Base-by-base conservation (phyloP, 2,888 invertebrate genomes). In the Mycalesis mineus region DNA sequence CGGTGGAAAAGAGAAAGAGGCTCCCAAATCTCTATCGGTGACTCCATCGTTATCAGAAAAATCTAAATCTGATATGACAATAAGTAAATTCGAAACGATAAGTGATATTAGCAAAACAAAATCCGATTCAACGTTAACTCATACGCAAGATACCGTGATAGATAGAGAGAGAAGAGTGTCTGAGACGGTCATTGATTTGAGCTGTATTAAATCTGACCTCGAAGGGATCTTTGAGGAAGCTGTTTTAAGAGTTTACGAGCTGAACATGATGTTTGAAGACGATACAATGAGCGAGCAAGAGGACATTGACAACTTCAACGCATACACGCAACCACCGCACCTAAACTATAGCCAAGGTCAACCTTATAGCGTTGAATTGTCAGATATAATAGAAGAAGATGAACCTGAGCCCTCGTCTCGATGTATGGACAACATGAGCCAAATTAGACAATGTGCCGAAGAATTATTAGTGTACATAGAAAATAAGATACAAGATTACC, bases 61-160 rank as follows among this genome's bases (percentile, higher is more conserved):
- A 62, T 88, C 88, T 0, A 89, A 89, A 67, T 89, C 89, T 0
- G 89, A 89, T 62, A 74, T 86, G 15, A 89, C 89, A 7, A 82
- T 89, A n/a, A 86, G 84, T 56, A 84, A 78, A 67, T 65, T 88
- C 29, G 89, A 86, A 64, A 88, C 86, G 0, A 81, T 78, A 29
- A 88, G 87, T 58, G 89, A 89, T 60, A 80, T 89, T 13, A 88
- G 87, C 58, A 89, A 87, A 64, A 89, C 89, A 0, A 89, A 89
- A 76, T 89, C 89, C 0, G 89, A 89, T 65, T 87, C 88, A 0
- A 89, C 89, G 0, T 62, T 89, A 15, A 88, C 88, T 0, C 86
- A 87, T 14, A 89, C 89, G 0, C 84, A 82, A 70, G 89, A 89
- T 11, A 89, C 89, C 0, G 87, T 89, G 0, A 82, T 89, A 63